Base-by-base conservation (phyloP, 2,113 vertebrate species). In the Prunella himalayana region DNA sequence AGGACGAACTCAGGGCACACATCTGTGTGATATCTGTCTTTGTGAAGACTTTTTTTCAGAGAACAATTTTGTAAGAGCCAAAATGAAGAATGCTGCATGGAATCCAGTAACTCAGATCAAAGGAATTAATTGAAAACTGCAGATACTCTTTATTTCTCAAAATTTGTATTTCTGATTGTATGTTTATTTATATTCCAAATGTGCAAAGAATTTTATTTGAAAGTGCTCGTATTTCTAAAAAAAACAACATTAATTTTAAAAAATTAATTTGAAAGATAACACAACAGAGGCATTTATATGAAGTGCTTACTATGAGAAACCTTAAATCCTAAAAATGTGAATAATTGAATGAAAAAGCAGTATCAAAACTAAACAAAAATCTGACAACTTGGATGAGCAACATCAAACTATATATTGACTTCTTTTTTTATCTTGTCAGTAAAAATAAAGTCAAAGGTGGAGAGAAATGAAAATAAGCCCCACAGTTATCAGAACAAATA, bases 351-450 rank as follows among this genome's bases (percentile, higher is more conserved):
- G 44, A 87, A 90, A 75, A 84, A 61, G 9, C 14, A 47, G 10
- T 70, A 79, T 35, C 63, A 83, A 86, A 77, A 78, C 69, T 54
- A 73, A 80, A 54, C 37, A 90, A 84, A 93, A 79, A 82, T 80
- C 50, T 78, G 88, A 81, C 64, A 91, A 64, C 42, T 70, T 88
- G 54, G 50, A 91, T 91, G 54, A 95, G 39, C 47, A 77, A 82
- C 6, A 5, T 91, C 93, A 91, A 91, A 63, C 33, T 59, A 65
- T 25, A 51, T 79, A 91, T 50, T 89, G 70, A 75, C 93, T 92
- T 90, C 8, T 86, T 90, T 87, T 89, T 54, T 51, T 85, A 80
- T 61, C 66, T 73, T 92, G 84, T 95, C 93, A 87, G 61, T 82
- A 65, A 88, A 90, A 86, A 88, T 83, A 91, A 93, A 89, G 81